A percentile compares a stretch with the other conserved stretches of the same genome.
Conservation (phyloP, 2,113 vertebrate species). For the Holacanthus passer region DNA sequence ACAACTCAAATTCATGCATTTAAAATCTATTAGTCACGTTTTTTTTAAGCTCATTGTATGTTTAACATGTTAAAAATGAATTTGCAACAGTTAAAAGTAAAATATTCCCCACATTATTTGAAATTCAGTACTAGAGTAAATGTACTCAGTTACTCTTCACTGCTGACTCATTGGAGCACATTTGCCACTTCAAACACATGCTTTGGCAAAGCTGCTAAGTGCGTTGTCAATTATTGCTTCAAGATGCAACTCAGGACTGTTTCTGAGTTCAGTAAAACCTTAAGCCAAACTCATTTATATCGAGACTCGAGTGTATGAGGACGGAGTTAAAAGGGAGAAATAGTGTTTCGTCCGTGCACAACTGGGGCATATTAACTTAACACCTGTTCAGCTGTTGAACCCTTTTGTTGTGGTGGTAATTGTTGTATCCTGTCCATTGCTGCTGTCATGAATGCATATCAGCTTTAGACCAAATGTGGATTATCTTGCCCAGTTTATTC, state of each 20-base stretch:
- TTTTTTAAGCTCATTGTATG: no score
- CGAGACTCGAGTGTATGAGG: not conserved
- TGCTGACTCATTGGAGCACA: not conserved
- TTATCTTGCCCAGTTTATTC: not conserved
- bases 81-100: no score
- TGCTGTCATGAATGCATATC: not conserved
- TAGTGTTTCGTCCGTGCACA: not conserved
- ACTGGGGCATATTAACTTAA: not conserved
- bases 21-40: no score
- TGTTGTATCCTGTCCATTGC: not conserved
- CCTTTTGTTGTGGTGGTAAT: not conserved
- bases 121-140: no score
- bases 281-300: constrained; percentile 44
- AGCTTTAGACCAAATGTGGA: not conserved
- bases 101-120: no score
- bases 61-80: no score
- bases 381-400: not conserved
- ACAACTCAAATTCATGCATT: not conserved
- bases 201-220: constrained; percentile 44
- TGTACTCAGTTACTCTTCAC: not conserved
- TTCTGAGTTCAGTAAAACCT: constrained; percentile 45
- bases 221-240: constrained; percentile 69
- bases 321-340: constrained; percentile 33
- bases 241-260: constrained; percentile 56
- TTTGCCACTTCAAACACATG: constrained; percentile 48